Base-by-base conservation (phyloP, 2,113 vertebrate genomes). In the Carassius carassius region DNA sequence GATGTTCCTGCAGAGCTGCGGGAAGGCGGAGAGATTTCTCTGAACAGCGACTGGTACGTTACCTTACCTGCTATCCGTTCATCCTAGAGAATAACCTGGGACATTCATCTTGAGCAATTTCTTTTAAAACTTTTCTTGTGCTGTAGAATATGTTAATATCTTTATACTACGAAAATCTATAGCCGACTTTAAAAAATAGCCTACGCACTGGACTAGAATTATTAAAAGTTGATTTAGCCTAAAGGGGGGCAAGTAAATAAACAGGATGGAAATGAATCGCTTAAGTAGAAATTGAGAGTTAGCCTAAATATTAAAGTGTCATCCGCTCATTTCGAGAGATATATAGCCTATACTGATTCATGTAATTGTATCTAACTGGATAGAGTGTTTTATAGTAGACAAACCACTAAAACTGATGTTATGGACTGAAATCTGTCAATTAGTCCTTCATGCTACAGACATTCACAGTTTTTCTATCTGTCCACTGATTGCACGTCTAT, bases 11-110 rank as follows among this genome's bases (percentile, higher is more conserved):
- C 21, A 60, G 56, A 60, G 56, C 56, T 10, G 56, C 14, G 84
- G 72, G 9, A 91, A 85, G 78, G 69, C 76, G 0, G 93, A 93
- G 77, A 89, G 90, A 74, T 88, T 91, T 0, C 87, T 95, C 70
- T 94, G 91, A 92, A 32, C 8, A 19, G 35, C 8, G 9, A 75
- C 11, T 2, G 44, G 72, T 75, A n/a, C 4, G 35, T 9, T 8
- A 3, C 21, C 12, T 9, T 58, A 58, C 0, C 17, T 19, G 54
- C 17, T 8, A 6, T 19, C 1, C 9, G 19, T 58, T 3, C 2
- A 58, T 21, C 21, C 9, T 54, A 6, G 56, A 58, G 7, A 58
- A 56, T 7, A 19, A 56, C 17, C 54, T 56, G 6, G 17, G 54
- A 58, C 54, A 58, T 21, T 8, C 17, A 9, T 56, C 54, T 17